Evolutionary conservation across 2,888 invertebrate genomes (phyloP), one percentile per base, ranked within the genome.

Genomic region (Cryptops parisi): DNA sequence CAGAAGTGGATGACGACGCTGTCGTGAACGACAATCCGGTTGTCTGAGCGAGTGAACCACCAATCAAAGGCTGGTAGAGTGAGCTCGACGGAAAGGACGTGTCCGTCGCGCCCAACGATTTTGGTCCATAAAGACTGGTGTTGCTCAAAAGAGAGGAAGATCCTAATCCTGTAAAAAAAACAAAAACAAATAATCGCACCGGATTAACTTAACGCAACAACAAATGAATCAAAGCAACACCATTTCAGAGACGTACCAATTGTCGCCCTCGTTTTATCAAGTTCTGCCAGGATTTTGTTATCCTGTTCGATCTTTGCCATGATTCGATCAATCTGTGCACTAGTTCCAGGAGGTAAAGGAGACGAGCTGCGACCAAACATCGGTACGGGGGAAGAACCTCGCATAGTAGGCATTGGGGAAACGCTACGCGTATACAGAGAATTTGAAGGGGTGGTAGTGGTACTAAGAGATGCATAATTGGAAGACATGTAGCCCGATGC

Each of bases 251-350:
- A 50, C 33, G 24, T 25, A 57, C 57, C 57, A 24, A 56, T 54
- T 15, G 56, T 54, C 17, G 56, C 54, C 44, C 61, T 54, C 48
- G 60, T 61, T 46, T 59, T 58, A 69, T 91, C 90, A 65, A 90
- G 73, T 68, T 91, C 90, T 60, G 90, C 89, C 65, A 90, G 76
- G 64, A 90, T 84, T 59, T 64, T 64, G 61, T 68, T 68, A 60
- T 77, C 77, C 67, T 89, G 90, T 72, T 90, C 89, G 65, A 91
- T 87, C 76, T 90, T 90, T 62, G 89, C 89, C 85, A 91, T 89
- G 69, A 91, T 87, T 66, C 87, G 78, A 71, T 90, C 89, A 68
- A 90, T 89, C 74, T 90, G 52, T 6, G 47, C 47, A 22, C 25
- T 26, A 12, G 54, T 41, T 23, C 22, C 47, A 3, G 49, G 25